These are phyloP conservation scores for Coenonympha glycerion DNA, from an alignment of 2,888 invertebrate species.

Conservation along the genomic window DNA sequence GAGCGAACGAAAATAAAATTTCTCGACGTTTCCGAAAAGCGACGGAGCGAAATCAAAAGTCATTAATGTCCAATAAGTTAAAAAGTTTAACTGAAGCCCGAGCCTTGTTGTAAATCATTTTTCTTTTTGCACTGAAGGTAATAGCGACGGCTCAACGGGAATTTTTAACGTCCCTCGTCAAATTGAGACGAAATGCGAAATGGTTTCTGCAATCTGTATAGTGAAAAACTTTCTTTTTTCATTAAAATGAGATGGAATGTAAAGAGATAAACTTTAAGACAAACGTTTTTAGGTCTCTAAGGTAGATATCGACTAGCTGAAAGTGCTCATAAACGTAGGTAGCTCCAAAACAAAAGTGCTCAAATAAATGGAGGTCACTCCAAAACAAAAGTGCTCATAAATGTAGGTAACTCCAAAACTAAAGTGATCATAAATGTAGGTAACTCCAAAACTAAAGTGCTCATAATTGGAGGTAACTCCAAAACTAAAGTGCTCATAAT, in stretches of 20 bases:
- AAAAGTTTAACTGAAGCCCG: slow-evolving; percentile 66
- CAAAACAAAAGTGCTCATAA: too few species aligned
- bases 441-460: too few species aligned
- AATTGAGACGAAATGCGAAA: slow-evolving; percentile 57
- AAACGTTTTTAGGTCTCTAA: too few species aligned
- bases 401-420: too few species aligned
- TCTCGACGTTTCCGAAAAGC: slow-evolving; percentile 43
- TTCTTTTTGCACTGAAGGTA: slow-evolving; percentile 48
- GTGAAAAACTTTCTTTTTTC: neutral
- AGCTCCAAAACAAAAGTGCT: too few species aligned
- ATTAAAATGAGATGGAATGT: neutral
- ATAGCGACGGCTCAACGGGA: slow-evolving; percentile 52
- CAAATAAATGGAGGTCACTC: too few species aligned
- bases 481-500: too few species aligned
- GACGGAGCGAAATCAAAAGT: slow-evolving; percentile 66
- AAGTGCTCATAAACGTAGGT: too few species aligned
- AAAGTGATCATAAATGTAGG: too few species aligned
- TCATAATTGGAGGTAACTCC: too few species aligned
- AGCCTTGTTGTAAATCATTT: slow-evolving; percentile 75
- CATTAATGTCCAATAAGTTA: slow-evolving; percentile 74
- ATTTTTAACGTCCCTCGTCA: slow-evolving; percentile 69
- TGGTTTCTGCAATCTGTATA: neutral
- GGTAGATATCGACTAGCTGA: too few species aligned
- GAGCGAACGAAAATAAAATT: neutral
- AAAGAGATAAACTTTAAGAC: neutral